A percentile compares a stretch with the other conserved stretches of the same genome.
These are phyloP conservation scores for Epinephelus coioides DNA, from an alignment of 2,797 vertebrate genomes.

Conservation along the genomic window DNA sequence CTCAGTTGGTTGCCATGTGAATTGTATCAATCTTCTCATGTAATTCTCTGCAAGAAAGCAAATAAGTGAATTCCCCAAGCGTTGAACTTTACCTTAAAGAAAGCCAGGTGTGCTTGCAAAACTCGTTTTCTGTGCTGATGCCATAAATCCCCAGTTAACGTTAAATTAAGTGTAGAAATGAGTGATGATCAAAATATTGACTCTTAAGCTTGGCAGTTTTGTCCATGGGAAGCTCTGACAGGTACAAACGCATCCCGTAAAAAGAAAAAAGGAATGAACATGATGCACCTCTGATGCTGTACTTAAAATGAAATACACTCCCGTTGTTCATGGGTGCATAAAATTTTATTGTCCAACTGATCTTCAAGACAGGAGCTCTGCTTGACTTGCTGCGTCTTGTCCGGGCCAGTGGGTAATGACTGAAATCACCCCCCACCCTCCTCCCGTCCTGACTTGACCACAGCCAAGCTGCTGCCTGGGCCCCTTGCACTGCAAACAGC, in stretches of 20 bases:
- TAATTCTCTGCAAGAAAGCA: background rate
- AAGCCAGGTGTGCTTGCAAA: background rate
- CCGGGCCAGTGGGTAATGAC: constrained; percentile 72
- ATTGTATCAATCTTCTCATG: background rate
- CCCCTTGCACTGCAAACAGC: constrained; percentile 46
- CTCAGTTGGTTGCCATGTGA: background rate
- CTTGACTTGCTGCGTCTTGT: constrained; percentile 75
- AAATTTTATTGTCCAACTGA: constrained; percentile 66
- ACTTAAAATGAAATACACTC: constrained; percentile 56
- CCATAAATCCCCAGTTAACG: background rate
- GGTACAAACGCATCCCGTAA: constrained; percentile 18
- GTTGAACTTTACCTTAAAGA: background rate
- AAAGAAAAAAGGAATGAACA: background rate
- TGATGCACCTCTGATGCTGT: constrained; percentile 23
- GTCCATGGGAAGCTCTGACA: constrained; percentile 22
- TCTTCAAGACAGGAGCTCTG: constrained; percentile 66
- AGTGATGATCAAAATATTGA: constrained; percentile 10
- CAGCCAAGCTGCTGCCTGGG: constrained; percentile 44
- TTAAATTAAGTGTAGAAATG: constrained; percentile 1
- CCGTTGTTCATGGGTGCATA: constrained; percentile 55
- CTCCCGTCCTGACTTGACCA: constrained; percentile 53
- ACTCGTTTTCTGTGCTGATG: background rate
- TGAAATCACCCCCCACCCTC: constrained; percentile 52
- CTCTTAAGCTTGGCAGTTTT: background rate
- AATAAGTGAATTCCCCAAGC: background rate